Base-by-base conservation (phyloP, 2,113 vertebrate genomes). In the Semnornis frantzii region DNA sequence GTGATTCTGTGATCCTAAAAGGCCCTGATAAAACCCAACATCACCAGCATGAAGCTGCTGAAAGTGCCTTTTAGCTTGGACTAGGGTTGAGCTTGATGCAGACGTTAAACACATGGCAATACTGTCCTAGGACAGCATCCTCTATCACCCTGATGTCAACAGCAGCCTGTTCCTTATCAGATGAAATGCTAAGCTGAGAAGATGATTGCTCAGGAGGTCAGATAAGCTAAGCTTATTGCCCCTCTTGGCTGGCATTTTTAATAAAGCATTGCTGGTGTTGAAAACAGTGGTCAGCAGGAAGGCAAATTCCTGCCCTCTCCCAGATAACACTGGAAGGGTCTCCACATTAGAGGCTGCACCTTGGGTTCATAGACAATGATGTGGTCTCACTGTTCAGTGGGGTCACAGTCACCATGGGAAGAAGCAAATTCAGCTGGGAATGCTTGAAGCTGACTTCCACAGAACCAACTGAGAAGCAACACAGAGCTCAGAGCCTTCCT, bases 341-440 rank as follows among this genome's bases (percentile, higher is more conserved):
- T 34, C 12, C 25, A 19, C 44, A 3, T 21, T 31, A 2, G 11
- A 44, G 33, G 6, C 8, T 1, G 10, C 31, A 28, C 15, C 27
- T 11, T 0, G 5, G 25, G 34, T 19, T 64, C 64, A 3, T 5
- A 14, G 15, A 21, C 69, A 37, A 31, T 5, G 11, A 12, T 33
- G 9, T 21, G 14, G 30, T 31, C 34, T 34, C 66, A 10, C 55
- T 8, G 1, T 11, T 77, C 55, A 8, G 18, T 2, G 34, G 52
- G 71, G 27, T 28, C 62, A 7, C 0, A 21, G 6, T 5, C 58
- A 62, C 23, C 59, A 14, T 4, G 39, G 71, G 27, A 69, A 28
- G 37, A n/a, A 57, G 15, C 3, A 8, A 0, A 1, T 25, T 46
- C 50, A 28, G 37, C 0, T 78, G 37, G 23, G 50, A 54, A 12